These are phyloP conservation scores for Tipula lateralis DNA, from an alignment of 2,888 invertebrate genomes.

Conservation along the genomic window DNA sequence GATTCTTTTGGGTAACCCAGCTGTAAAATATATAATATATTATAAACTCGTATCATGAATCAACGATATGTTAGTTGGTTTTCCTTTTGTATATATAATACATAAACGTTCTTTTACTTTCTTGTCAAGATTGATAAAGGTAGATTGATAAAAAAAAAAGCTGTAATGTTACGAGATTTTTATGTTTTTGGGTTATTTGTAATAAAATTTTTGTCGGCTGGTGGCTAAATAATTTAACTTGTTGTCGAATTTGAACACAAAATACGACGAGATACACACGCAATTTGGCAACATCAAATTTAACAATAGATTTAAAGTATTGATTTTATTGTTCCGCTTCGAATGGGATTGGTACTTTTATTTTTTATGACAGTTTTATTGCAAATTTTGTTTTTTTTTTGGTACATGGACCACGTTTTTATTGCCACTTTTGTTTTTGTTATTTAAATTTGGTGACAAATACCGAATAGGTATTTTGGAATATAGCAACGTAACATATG, in stretches of 20 bases:
- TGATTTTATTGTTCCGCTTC: background rate
- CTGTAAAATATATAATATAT: background rate
- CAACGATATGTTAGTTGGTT: slow-evolving; percentile 15
- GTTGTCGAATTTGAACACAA: background rate
- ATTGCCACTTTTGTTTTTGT: background rate
- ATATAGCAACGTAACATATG: no score
- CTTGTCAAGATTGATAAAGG: slow-evolving; percentile 11
- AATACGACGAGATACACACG: background rate
- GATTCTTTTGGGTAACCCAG: background rate
- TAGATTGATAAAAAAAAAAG: slow-evolving; percentile 13
- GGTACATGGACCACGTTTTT: background rate
- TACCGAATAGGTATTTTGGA: no score
- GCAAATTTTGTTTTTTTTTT: no score
- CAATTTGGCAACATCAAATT: background rate
- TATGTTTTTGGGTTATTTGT: background rate
- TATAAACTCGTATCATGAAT: background rate
- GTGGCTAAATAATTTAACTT: slow-evolving; percentile 11
- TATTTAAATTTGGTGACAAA: background rate
- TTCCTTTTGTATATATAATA: background rate
- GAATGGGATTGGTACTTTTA: background rate
- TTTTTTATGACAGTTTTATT: background rate
- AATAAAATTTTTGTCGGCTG: background rate
- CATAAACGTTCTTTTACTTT: background rate
- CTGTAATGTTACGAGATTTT: background rate
- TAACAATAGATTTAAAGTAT: slow-evolving; percentile 6